Evolutionary conservation across 2,888 invertebrate genomes (phyloP).

Genomic region (Priocnemis perturbator): DNA sequence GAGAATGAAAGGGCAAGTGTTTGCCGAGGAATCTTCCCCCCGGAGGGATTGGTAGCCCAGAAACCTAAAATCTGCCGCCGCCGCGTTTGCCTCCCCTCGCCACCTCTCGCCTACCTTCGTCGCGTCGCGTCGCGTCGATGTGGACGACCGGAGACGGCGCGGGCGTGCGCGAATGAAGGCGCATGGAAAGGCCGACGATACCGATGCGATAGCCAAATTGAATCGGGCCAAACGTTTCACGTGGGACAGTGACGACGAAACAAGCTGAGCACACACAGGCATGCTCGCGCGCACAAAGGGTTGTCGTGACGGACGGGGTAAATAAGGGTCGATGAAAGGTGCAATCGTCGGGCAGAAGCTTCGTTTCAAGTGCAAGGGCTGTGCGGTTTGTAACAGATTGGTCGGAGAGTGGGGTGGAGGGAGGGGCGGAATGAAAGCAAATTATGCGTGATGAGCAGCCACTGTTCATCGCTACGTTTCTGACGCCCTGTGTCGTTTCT

Average conservation of each 20-base stretch:
- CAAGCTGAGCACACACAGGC: slow-evolving; percentile 8
- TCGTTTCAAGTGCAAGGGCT: not conserved
- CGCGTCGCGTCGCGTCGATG: not conserved
- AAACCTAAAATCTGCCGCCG: slow-evolving; percentile 17
- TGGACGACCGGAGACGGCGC: not conserved
- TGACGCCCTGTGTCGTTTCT: too few relatives aligned
- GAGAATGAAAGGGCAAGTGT: slow-evolving; percentile 41
- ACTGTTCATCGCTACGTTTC: too few relatives aligned
- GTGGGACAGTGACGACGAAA: not conserved
- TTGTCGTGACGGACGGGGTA: not conserved
- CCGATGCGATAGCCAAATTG: too few relatives aligned
- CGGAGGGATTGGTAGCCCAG: slow-evolving; percentile 14
- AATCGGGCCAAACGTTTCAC: slow-evolving; percentile 2
- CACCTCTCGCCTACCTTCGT: not conserved
- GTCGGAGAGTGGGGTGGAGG: too few relatives aligned
- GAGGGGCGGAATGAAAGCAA: too few relatives aligned
- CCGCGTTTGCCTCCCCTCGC: not conserved
- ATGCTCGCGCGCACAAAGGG: not conserved
- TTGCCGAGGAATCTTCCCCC: slow-evolving; percentile 29
- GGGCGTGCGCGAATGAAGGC: not conserved
- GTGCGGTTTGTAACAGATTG: too few relatives aligned
- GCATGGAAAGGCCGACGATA: too few relatives aligned
- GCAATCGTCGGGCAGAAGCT: not conserved
- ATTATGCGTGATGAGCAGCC: too few relatives aligned
- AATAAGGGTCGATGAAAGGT: not conserved